These are phyloP conservation scores for Zhuqinia jingwanae DNA, from an alignment of 2,888 invertebrate species.

Conservation along the genomic window DNA sequence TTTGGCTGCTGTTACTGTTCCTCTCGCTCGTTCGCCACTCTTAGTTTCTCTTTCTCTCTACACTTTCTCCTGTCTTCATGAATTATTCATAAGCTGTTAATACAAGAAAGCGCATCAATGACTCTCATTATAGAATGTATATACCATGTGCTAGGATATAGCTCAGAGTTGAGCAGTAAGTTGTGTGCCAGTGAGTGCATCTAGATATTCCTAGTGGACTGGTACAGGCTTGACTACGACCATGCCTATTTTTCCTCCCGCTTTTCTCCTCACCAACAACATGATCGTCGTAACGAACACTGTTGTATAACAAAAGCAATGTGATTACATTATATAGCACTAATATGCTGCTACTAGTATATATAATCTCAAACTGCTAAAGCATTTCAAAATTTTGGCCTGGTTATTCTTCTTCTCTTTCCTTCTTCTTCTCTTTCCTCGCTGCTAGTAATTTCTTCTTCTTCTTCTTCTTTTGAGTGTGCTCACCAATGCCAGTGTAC, in stretches of 20 bases:
- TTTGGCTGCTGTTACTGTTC: background rate
- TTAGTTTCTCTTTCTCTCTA: constrained; percentile 58
- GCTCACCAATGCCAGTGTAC: background rate
- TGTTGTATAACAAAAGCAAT: background rate
- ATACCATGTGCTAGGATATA: no score
- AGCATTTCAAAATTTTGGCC: constrained; percentile 32
- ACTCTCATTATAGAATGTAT: constrained; percentile 67
- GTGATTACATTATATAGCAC: background rate
- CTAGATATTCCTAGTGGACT: constrained; percentile 63
- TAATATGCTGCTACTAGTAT: constrained; percentile 45
- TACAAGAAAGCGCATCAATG: constrained; percentile 75
- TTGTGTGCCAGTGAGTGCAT: constrained; percentile 34
- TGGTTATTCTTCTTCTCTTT: constrained; percentile 4
- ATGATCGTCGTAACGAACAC: constrained; percentile 18
- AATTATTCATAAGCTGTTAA: constrained; percentile 74
- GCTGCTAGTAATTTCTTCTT: no score
- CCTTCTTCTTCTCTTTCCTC: background rate
- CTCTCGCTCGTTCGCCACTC: constrained; percentile 44
- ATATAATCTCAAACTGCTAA: constrained; percentile 46
- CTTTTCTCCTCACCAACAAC: background rate
- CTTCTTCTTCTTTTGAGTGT: background rate
- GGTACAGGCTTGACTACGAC: background rate
- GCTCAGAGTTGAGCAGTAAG: no score
- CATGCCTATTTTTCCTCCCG: background rate
- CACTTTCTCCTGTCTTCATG: constrained; percentile 68